Evolutionary conservation across 1,140 invertebrate species (phyloP).

Genomic region (Wasmannia auropunctata): DNA sequence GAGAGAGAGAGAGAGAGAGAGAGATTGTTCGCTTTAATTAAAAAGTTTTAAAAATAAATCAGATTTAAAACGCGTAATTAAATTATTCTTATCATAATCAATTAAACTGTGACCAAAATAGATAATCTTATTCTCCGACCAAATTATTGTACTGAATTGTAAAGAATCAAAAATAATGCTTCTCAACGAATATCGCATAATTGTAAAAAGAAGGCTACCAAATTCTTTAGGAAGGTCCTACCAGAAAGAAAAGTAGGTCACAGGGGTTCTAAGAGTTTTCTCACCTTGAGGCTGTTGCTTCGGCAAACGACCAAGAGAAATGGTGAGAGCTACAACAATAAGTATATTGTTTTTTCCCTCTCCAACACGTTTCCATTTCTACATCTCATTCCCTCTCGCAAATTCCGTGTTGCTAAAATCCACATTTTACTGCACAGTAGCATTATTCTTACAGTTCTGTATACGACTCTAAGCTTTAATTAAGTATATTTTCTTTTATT

Average conservation of each 20-base stretch:
- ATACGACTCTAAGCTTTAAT: not conserved
- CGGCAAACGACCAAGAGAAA: slow-evolving; percentile 48
- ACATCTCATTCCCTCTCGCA: not conserved
- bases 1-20: no score
- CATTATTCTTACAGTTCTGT: not conserved
- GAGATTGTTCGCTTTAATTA: not conserved
- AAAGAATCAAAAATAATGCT: slow-evolving; percentile 26
- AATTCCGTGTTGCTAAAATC: not conserved
- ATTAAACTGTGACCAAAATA: not conserved
- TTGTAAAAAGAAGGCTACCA: not conserved
- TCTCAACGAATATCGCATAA: not conserved
- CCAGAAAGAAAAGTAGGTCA: slow-evolving; percentile 57
- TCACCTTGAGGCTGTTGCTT: slow-evolving; percentile 58
- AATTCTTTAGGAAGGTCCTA: slow-evolving; percentile 15
- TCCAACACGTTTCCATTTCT: slow-evolving; percentile 12
- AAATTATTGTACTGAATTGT: not conserved
- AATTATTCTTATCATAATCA: not conserved
- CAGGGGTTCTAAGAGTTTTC: slow-evolving; percentile 30
- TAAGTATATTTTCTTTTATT: not conserved
- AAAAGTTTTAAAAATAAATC: not conserved
- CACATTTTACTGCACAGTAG: not conserved
- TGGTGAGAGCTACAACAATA: slow-evolving; percentile 32
- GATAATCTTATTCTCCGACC: not conserved
- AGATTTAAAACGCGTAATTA: not conserved
- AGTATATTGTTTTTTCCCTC: slow-evolving; percentile 45